These are phyloP conservation scores for Hypsopygia costalis DNA, from an alignment of 2,888 invertebrate genomes.

Conservation along the genomic window DNA sequence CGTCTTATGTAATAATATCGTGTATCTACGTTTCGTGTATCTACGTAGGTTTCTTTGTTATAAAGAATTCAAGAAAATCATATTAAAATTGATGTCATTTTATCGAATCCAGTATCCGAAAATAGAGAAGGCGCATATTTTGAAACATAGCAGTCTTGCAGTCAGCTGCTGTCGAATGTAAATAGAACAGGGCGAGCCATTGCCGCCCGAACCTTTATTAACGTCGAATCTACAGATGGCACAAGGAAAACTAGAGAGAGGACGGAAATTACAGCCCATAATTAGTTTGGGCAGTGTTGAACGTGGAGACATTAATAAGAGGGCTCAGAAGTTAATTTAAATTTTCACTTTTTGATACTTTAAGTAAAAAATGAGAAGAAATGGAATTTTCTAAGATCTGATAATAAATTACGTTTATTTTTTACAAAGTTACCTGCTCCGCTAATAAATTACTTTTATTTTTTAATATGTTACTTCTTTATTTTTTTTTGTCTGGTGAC, in stretches of 20 bases:
- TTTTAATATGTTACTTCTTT: no score
- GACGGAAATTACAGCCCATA: slow-evolving; percentile 7
- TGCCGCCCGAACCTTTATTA: slow-evolving; percentile 27
- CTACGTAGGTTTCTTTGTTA: no score
- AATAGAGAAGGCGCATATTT: slow-evolving; percentile 16
- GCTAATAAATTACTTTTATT: no score
- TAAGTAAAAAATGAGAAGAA: no score
- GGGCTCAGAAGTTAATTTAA: background rate
- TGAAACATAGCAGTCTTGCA: slow-evolving; percentile 23
- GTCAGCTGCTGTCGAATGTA: slow-evolving; percentile 23
- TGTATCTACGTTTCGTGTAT: no score
- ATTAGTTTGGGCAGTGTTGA: slow-evolving; percentile 13
- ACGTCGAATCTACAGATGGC: slow-evolving; percentile 16
- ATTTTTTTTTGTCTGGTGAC: no score
- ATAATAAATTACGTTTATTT: no score
- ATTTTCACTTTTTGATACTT: no score
- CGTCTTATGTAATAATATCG: no score
- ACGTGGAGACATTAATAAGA: slow-evolving; percentile 10
- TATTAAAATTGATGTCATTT: background rate
- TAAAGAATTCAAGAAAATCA: no score
- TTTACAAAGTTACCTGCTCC: no score
- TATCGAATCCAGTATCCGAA: slow-evolving; percentile 2
- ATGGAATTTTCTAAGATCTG: no score
- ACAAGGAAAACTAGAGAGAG: slow-evolving; percentile 10
- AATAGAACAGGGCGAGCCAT: slow-evolving; percentile 26